phyloP scores from a whole-genome alignment of 2,797 vertebrate genomes.

The Mormyrus hasselquistii region DNA sequence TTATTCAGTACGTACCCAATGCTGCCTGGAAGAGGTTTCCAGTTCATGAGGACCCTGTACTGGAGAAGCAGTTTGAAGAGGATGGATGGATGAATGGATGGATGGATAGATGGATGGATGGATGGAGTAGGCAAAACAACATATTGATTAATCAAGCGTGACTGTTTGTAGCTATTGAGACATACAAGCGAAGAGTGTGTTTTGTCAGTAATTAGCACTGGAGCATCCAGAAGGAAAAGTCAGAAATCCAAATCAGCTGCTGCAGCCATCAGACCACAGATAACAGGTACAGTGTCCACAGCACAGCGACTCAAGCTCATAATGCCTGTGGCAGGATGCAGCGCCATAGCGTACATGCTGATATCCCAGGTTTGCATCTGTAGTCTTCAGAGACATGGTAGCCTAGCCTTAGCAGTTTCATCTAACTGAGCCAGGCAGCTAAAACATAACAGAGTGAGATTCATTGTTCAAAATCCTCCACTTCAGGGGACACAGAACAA shows the following conservation, averaged over 20 bases:
- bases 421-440: not conserved
- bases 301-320: not conserved
- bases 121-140: not conserved
- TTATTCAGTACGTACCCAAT: not conserved
- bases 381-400: not conserved
- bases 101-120: too few species aligned
- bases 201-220: not conserved
- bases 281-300: not conserved
- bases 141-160: not conserved
- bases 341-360: not conserved
- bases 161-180: not conserved
- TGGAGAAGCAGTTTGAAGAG: not conserved
- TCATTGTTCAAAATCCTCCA: constrained; percentile 21
- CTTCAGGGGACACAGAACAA: constrained; percentile 44
- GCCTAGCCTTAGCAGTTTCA: not conserved
- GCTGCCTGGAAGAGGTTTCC: not conserved
- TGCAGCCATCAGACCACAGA: not conserved
- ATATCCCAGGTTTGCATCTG: not conserved
- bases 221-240: not conserved
- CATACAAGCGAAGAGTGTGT: not conserved
- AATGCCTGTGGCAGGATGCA: not conserved
- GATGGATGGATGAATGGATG: too few species aligned
- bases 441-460: not conserved
- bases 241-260: not conserved
- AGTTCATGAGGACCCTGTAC: not conserved